A percentile compares a stretch with the other conserved stretches of the same genome.
Conservation (phyloP, 2,113 vertebrate genomes). For the Callipepla californica region DNA sequence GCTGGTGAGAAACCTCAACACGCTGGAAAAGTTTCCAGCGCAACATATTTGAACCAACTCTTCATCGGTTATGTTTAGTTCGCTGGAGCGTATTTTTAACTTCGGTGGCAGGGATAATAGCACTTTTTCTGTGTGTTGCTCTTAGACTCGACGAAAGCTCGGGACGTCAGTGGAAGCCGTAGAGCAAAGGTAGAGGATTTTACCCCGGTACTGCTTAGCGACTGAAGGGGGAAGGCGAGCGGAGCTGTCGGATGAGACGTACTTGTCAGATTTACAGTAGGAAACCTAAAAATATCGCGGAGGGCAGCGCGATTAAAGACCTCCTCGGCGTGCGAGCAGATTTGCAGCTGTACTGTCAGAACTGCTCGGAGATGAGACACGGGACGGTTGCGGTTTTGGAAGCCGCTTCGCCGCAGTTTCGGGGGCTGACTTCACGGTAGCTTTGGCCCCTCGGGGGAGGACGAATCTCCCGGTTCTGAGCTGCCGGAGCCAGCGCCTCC, state of each 20-base stretch:
- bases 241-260: not conserved
- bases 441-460: conserved; percentile 41
- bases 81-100: conserved; percentile 57
- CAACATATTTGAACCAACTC: conserved; percentile 57
- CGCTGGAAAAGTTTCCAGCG: conserved; percentile 61
- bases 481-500: not conserved
- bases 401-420: conserved; percentile 14
- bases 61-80: conserved; percentile 67
- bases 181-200: conserved; percentile 10
- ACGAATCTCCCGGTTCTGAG: not conserved
- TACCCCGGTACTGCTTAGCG: not conserved
- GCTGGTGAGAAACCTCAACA: conserved; percentile 33
- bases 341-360: not conserved
- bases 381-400: conserved; percentile 37
- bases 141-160: not conserved
- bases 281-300: conserved; percentile 51
- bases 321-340: conserved; percentile 8
- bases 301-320: conserved; percentile 42
- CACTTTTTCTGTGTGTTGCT: not conserved
- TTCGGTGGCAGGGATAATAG: conserved; percentile 31
- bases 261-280: conserved; percentile 34
- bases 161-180: not conserved
- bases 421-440: conserved; percentile 47
- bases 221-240: not conserved
- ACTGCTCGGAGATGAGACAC: conserved; percentile 25